A percentile compares a stretch with the other conserved stretches of the same genome.
Evolutionary conservation across 2,888 invertebrate genomes (phyloP).

Genomic region (Sarcophaga variegata): DNA sequence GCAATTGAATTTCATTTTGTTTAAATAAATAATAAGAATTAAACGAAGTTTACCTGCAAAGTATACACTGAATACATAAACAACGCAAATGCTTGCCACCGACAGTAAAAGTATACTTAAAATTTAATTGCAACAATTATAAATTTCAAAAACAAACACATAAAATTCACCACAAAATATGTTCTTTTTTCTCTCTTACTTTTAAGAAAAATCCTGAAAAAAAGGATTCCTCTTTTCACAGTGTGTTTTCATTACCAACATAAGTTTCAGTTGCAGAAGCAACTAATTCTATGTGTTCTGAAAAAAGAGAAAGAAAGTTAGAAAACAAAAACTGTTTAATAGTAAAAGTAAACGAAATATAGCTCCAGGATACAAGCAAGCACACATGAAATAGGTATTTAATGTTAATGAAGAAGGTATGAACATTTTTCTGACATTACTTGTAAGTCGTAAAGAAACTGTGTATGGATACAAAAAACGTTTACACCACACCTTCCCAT

Average conservation of each 20-base stretch:
- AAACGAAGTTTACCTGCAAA: no score
- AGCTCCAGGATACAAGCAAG: constrained; percentile 20
- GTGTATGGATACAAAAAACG: neutral
- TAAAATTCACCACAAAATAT: constrained; percentile 9
- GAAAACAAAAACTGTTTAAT: constrained; percentile 13
- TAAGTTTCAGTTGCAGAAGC: neutral
- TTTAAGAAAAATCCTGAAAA: neutral
- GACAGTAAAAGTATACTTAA: no score
- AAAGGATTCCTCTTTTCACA: neutral
- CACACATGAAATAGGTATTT: constrained; percentile 37
- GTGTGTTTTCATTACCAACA: constrained; percentile 14
- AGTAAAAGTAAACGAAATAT: constrained; percentile 15
- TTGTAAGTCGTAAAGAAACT: constrained; percentile 9
- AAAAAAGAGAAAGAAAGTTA: neutral
- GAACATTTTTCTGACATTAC: constrained; percentile 13
- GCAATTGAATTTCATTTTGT: no score
- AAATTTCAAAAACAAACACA: neutral
- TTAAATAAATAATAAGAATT: no score
- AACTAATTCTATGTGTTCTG: neutral
- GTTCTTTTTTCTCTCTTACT: neutral
- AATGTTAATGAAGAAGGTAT: constrained; percentile 29
- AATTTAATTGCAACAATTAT: constrained; percentile 20
- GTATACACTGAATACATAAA: no score
- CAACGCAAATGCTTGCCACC: no score
- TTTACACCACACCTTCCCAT: constrained; percentile 13